Conservation (phyloP, 2,113 vertebrate genomes). For the Todiramphus saurophagus region DNA sequence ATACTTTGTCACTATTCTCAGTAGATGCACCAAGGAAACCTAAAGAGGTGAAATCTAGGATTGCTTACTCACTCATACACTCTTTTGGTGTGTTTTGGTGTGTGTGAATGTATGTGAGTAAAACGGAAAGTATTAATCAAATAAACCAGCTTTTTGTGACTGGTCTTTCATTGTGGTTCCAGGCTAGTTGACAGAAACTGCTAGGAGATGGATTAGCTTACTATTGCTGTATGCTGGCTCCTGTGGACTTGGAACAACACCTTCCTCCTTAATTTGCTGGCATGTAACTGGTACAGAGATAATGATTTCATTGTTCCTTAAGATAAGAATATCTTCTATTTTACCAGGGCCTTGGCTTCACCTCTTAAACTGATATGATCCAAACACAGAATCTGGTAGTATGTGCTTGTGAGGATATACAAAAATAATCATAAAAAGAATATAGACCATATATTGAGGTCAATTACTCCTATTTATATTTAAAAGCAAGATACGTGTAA, state of each 20-base stretch:
- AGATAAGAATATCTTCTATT: background rate
- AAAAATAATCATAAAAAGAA: background rate
- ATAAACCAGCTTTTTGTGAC: background rate
- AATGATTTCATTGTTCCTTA: background rate
- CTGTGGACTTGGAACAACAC: background rate
- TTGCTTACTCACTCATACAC: background rate
- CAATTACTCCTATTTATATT: background rate
- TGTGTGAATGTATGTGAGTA: background rate
- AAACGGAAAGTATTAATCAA: background rate
- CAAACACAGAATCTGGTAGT: background rate
- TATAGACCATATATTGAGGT: background rate
- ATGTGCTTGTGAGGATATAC: background rate
- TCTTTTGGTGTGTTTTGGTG: no score
- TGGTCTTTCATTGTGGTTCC: background rate
- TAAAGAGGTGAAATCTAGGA: background rate
- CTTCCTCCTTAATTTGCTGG: background rate
- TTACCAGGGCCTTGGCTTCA: background rate
- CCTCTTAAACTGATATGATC: background rate
- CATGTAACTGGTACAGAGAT: background rate
- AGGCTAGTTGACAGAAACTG: background rate
- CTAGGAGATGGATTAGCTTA: background rate
- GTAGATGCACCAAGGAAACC: background rate
- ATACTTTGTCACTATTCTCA: background rate
- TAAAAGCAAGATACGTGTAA: fast-evolving
- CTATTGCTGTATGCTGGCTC: background rate